These are phyloP conservation scores for Hetaerina titia DNA, from an alignment of 2,888 invertebrate genomes.

Conservation along the genomic window DNA sequence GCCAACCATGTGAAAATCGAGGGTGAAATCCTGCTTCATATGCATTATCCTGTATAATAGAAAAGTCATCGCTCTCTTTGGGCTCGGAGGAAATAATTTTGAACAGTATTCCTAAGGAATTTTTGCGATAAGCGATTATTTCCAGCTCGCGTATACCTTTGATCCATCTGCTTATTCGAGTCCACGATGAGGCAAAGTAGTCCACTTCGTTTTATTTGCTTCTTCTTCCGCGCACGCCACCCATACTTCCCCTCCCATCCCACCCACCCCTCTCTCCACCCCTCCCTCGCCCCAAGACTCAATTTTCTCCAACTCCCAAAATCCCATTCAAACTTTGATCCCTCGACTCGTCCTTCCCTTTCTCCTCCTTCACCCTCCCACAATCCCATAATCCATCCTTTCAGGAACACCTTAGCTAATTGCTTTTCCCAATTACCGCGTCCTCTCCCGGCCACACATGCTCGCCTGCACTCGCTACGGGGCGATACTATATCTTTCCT, in stretches of 20 bases:
- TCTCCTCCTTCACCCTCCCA: neutral
- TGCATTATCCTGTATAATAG: no score
- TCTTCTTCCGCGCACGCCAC: neutral
- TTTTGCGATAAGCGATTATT: neutral
- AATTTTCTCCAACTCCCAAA: constrained; percentile 18
- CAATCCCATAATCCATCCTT: constrained; percentile 65
- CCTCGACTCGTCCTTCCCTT: neutral
- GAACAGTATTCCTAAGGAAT: neutral
- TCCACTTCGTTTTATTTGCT: neutral
- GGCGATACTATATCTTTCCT: neutral
- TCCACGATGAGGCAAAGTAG: neutral
- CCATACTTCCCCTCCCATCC: neutral
- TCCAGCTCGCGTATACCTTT: neutral
- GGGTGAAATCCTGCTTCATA: no score
- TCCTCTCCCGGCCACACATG: neutral
- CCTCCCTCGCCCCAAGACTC: neutral
- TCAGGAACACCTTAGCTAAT: constrained; percentile 57
- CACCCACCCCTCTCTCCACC: neutral
- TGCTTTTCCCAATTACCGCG: constrained; percentile 63
- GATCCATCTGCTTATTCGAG: neutral
- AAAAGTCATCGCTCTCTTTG: no score
- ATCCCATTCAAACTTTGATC: constrained; percentile 51
- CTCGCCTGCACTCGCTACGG: no score
- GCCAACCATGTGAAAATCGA: no score
- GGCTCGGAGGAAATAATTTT: no score